Conservation (phyloP, 1,140 invertebrate species). For the Zaprionus gabonicus region DNA sequence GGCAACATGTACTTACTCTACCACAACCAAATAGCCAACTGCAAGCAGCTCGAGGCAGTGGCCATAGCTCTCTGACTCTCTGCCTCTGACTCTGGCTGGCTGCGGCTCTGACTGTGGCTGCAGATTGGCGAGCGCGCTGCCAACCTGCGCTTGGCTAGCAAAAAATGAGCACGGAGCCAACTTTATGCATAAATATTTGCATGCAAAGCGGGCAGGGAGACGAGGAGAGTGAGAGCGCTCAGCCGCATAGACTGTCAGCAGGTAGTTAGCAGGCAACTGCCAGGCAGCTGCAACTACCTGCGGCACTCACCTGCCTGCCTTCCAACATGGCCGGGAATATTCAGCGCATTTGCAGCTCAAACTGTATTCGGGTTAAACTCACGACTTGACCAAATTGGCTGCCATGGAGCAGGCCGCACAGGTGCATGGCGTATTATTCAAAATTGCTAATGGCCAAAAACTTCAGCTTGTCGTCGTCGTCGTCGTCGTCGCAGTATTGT, state of each 20-base stretch:
- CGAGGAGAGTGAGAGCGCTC: not conserved
- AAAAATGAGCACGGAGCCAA: constrained; percentile 79
- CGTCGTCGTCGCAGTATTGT: constrained; percentile 24
- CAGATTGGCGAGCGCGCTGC: constrained; percentile 5
- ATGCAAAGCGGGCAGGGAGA: constrained; percentile 53
- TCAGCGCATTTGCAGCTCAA: constrained; percentile 51
- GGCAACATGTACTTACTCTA: constrained; percentile 27
- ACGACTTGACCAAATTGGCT: constrained; percentile 45
- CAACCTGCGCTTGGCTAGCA: constrained; percentile 47
- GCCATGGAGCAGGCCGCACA: constrained; percentile 24
- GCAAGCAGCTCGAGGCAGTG: constrained; percentile 3
- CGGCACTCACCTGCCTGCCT: constrained; percentile 3
- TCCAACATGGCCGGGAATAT: constrained; percentile 45
- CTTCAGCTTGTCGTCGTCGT: constrained; percentile 19
- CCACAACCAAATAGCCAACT: constrained; percentile 25
- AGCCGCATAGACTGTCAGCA: not conserved
- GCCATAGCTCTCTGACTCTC: not conserved
- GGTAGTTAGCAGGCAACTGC: constrained; percentile 33
- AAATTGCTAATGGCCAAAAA: constrained; percentile 69
- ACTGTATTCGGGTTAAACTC: constrained; percentile 16
- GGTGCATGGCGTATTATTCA: constrained; percentile 50
- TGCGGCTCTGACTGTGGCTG: not conserved
- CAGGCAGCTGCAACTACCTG: constrained; percentile 41
- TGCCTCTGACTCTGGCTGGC: not conserved
- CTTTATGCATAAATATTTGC: constrained; percentile 83